Conservation (phyloP, 2,797 vertebrate genomes). For the Hippopotamyrus pictus region DNA sequence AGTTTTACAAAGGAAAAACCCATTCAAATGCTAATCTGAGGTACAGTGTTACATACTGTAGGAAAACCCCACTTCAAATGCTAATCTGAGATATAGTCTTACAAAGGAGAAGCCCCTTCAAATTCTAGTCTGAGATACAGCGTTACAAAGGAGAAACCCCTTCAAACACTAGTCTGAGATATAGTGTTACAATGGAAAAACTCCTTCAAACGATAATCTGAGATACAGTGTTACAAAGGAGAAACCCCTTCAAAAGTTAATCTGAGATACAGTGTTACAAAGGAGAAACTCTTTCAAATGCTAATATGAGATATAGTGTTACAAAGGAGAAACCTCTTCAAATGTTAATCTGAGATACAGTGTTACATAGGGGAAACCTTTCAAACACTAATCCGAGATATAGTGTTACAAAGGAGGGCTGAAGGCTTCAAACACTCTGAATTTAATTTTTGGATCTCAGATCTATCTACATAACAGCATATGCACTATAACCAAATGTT, state of each 20-base stretch:
- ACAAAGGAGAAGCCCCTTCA: neutral
- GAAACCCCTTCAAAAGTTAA: neutral
- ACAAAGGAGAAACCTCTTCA: neutral
- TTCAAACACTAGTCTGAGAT: neutral
- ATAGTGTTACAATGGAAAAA: neutral
- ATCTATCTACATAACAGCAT: neutral
- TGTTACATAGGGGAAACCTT: neutral
- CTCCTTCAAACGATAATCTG: neutral
- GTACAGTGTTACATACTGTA: neutral
- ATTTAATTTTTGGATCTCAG: neutral
- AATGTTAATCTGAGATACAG: neutral
- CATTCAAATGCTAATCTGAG: neutral
- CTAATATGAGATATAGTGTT: neutral
- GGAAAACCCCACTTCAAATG: neutral
- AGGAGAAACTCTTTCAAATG: neutral
- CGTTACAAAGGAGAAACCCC: neutral
- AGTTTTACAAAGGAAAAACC: neutral
- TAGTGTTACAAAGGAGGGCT: neutral
- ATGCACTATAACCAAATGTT: constrained; percentile 20
- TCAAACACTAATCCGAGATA: neutral
- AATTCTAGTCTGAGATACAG: neutral
- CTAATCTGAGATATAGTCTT: neutral
- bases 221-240: neutral
- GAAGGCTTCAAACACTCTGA: neutral
- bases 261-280: neutral